These are phyloP conservation scores for Samia ricini DNA, from an alignment of 1,140 invertebrate genomes.

Conservation along the genomic window DNA sequence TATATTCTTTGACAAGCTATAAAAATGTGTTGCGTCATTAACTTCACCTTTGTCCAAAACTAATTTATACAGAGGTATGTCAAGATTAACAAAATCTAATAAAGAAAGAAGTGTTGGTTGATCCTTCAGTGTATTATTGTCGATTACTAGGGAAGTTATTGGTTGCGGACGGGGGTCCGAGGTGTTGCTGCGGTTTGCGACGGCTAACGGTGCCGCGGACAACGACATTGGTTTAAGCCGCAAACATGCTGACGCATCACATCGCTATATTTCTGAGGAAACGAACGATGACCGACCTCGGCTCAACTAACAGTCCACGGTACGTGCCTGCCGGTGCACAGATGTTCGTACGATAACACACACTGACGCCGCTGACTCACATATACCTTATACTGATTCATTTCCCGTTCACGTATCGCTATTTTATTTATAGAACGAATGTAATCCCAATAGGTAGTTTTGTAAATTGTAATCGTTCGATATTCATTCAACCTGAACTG, in stretches of 20 bases:
- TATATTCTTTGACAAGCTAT: too few species aligned
- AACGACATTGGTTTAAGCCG: constrained; percentile 49
- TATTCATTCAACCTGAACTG: background rate
- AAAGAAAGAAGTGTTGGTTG: too few species aligned
- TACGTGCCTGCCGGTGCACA: constrained; percentile 41
- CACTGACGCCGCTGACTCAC: constrained; percentile 46
- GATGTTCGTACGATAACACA: constrained; percentile 55
- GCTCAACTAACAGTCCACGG: constrained; percentile 42
- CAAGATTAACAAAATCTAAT: too few species aligned
- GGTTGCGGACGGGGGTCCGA: too few species aligned
- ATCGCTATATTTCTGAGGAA: constrained; percentile 49
- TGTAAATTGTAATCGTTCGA: constrained; percentile 3
- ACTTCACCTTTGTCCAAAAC: too few species aligned
- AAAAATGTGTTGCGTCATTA: too few species aligned
- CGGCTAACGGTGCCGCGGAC: constrained; percentile 65
- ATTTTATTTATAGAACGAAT: constrained; percentile 33
- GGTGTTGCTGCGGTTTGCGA: constrained; percentile 14
- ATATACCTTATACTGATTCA: constrained; percentile 39
- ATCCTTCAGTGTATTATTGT: too few species aligned
- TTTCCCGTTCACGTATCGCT: constrained; percentile 44
- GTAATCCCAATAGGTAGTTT: constrained; percentile 18
- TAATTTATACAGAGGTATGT: too few species aligned
- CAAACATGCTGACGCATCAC: constrained; percentile 67
- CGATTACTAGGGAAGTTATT: too few species aligned
- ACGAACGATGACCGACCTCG: constrained; percentile 31